phyloP scores from a whole-genome alignment of 92 coral and sea anemone genomes.

The Epizoanthus stellaris region DNA sequence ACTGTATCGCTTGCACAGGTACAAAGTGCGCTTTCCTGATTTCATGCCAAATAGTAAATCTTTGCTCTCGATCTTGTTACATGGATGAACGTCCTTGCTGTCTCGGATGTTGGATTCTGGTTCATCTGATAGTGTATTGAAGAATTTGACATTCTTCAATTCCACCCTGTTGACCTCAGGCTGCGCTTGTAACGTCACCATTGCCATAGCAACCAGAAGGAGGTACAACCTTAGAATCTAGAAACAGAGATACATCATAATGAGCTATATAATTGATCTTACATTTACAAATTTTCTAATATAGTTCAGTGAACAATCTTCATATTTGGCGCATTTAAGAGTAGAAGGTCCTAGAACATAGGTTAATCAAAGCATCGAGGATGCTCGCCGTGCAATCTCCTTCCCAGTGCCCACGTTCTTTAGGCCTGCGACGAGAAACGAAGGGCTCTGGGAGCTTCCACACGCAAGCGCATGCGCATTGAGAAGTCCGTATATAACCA shows the following conservation, averaged over 20 bases:
- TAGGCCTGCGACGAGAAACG: too few species aligned
- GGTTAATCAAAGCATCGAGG: too few species aligned
- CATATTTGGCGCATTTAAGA: too few species aligned
- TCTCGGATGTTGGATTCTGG: neutral
- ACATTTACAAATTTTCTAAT: too few species aligned
- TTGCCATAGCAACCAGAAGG: neutral
- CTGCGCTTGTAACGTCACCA: neutral
- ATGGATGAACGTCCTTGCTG: neutral
- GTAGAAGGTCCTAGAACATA: too few species aligned
- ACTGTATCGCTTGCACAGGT: conserved; percentile 15
- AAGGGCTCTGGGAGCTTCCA: too few species aligned
- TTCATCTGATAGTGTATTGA: neutral
- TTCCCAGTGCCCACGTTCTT: too few species aligned
- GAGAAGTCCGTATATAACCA: too few species aligned
- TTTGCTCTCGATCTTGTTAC: conserved; percentile 8
- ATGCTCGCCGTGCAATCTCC: too few species aligned
- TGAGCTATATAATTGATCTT: too few species aligned
- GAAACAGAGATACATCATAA: neutral
- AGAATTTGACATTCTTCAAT: neutral
- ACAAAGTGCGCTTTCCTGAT: neutral
- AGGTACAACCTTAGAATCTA: neutral
- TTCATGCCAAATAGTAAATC: conserved; percentile 19
- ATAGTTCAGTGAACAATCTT: too few species aligned
- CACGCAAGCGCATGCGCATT: too few species aligned
- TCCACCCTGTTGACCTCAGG: neutral